Base-by-base conservation (phyloP, 2,888 invertebrate genomes). In the Aspidiotus destructor region DNA sequence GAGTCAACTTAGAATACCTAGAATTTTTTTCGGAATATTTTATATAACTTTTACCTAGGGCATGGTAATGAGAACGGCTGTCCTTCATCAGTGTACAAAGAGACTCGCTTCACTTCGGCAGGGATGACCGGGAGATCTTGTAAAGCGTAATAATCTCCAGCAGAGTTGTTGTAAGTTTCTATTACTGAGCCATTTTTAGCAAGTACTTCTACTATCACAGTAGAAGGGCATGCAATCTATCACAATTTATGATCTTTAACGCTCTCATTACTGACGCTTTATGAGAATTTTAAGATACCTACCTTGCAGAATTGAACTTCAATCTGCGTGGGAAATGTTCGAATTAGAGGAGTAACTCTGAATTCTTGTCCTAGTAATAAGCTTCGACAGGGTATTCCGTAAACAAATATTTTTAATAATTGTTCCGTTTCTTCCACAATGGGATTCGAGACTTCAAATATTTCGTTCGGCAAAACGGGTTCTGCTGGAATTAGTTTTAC, bases 151-250 rank as follows among this genome's bases (percentile, higher is more conserved):
- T 80, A 85, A 68, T 83, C 78, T n/a, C 83, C 84, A 5, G 80
- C 84, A 28, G 81, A 81, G 75, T 85, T 85, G 74, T 85, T 84
- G 0, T 81, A 83, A 70, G 75, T 77, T 77, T 85, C 85, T 48
- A 84, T 73, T 58, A 84, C 73, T 6, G 79, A 77, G 1, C 83
- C 82, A 60, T 77, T 74, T 74, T 79, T 76, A 75, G 85, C 80
- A 71, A 78, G 76, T 17, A 82, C 77, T 74, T 81, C 80, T 74
- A 83, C 84, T 68, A 84, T 74, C 42, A 75, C 72, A 42, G 78
- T 76, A 68, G 76, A 76, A 5, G 75, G 74, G 74, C 85, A 85
- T 41, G 78, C 75, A 41, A 76, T 72, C 81, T 81, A 44, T 16
- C 10, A 55, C n/a, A 55, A 55, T 55, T 55, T n/a, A 8, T 55